A percentile compares a stretch with the other conserved stretches of the same genome.
These are phyloP conservation scores for Drosophila paramelanica DNA, from an alignment of 2,888 invertebrate species.

Conservation along the genomic window DNA sequence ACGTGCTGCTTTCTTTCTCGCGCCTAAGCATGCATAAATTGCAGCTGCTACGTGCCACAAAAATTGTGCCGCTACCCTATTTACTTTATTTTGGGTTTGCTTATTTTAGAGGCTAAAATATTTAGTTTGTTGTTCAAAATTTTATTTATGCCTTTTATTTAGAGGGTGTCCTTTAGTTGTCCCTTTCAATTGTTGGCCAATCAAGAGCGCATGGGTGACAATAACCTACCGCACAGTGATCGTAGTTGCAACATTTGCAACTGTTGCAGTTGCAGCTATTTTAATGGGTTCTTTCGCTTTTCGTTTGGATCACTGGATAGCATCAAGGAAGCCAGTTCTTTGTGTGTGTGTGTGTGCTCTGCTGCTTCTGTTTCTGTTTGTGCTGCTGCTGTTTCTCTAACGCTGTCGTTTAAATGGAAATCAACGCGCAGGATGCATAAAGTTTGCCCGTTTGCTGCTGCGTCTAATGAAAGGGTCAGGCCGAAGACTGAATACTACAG, in stretches of 20 bases:
- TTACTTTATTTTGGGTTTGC: too few relatives aligned
- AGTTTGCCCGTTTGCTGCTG: slow-evolving; percentile 63
- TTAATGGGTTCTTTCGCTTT: slow-evolving; percentile 80
- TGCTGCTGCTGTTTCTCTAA: slow-evolving; percentile 60
- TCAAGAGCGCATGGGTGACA: slow-evolving; percentile 67
- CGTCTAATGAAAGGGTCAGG: slow-evolving; percentile 80
- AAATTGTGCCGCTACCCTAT: too few relatives aligned
- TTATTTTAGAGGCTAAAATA: too few relatives aligned
- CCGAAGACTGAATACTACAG: slow-evolving; percentile 41
- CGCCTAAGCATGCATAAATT: slow-evolving; percentile 59
- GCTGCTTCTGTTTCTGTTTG: slow-evolving; percentile 18
- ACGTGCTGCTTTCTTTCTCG: slow-evolving; percentile 60
- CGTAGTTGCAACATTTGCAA: slow-evolving; percentile 38
- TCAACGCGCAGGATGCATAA: slow-evolving; percentile 81
- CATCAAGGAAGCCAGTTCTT: slow-evolving; percentile 76
- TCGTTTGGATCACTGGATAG: slow-evolving; percentile 68
- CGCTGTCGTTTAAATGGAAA: slow-evolving; percentile 80
- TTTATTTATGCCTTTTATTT: neutral
- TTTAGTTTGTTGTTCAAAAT: too few relatives aligned
- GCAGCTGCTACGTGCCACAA: slow-evolving; percentile 1
- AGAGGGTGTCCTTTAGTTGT: neutral
- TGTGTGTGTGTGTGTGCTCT: slow-evolving; percentile 21
- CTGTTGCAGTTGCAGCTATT: slow-evolving; percentile 66
- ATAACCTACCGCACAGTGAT: slow-evolving; percentile 66
- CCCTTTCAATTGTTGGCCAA: slow-evolving; percentile 61